These are phyloP conservation scores for Andrena bucephala DNA, from an alignment of 2,888 invertebrate species.

Conservation along the genomic window DNA sequence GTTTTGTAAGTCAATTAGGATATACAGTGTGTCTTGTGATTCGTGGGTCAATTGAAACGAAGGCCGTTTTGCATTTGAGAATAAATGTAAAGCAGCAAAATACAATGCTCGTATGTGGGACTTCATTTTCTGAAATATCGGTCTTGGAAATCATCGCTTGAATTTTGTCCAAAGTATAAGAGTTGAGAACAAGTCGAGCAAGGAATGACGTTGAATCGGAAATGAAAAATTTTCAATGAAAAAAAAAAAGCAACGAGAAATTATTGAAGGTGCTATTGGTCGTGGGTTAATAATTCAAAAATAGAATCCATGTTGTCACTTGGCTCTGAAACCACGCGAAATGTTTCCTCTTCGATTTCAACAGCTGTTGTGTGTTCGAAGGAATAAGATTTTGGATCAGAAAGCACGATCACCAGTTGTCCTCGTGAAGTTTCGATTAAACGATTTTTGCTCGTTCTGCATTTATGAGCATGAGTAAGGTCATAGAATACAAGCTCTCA, in stretches of 20 bases:
- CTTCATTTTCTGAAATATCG: neutral
- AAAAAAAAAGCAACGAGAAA: neutral
- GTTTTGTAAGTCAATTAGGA: constrained; percentile 5
- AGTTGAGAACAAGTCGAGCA: too few species aligned
- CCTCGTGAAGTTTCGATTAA: constrained; percentile 2
- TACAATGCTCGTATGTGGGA: too few species aligned
- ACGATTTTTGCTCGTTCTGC: neutral
- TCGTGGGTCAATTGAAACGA: neutral
- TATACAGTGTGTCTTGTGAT: neutral
- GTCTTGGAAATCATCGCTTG: neutral
- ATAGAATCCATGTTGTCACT: neutral
- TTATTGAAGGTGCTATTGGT: neutral
- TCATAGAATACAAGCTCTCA: neutral
- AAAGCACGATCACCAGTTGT: neutral
- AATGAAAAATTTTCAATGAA: neutral
- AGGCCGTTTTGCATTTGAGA: neutral
- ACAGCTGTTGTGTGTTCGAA: neutral
- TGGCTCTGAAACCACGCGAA: neutral
- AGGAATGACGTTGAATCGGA: neutral
- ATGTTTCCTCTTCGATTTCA: neutral
- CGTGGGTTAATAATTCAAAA: neutral
- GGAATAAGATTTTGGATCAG: neutral
- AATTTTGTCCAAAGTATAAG: too few species aligned
- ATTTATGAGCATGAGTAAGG: constrained; percentile 9
- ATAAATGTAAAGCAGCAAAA: neutral